These are phyloP conservation scores for Copsychus sechellarum DNA, from an alignment of 2,113 vertebrate species.

Conservation along the genomic window DNA sequence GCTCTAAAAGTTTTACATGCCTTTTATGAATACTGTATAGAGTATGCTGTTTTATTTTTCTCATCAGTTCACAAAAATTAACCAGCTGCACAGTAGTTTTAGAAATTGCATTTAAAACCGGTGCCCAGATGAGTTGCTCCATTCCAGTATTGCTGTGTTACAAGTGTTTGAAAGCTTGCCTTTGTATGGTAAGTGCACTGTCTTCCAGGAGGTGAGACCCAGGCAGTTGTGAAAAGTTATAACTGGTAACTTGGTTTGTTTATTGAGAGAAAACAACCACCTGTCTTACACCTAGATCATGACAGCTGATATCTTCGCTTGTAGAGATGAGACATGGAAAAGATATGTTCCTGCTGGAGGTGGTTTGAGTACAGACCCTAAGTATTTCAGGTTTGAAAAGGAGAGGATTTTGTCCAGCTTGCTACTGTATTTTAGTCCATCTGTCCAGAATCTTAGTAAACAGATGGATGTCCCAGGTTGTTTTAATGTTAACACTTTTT, in stretches of 20 bases:
- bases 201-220: constrained; percentile 20
- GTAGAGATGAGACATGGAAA: neutral
- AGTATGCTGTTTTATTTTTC: constrained; percentile 28
- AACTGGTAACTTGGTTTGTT: constrained; percentile 49
- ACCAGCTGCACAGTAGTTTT: constrained; percentile 5
- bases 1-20: neutral
- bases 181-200: neutral
- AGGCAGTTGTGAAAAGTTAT: constrained; percentile 36
- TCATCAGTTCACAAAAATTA: constrained; percentile 35
- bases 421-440: constrained; percentile 23
- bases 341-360: neutral
- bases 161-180: neutral
- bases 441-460: constrained; percentile 32
- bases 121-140: neutral
- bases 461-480: constrained; percentile 59
- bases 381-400: constrained; percentile 19
- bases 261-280: constrained; percentile 63
- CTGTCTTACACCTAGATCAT: constrained; percentile 45
- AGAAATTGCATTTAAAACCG: neutral
- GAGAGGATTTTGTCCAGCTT: constrained; percentile 26
- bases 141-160: neutral
- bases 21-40: neutral
- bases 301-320: constrained; percentile 41
- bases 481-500: constrained; percentile 73
- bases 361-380: neutral